Percentiles rank a stretch among this genome's conserved stretches.
Evolutionary conservation across 2,888 invertebrate genomes (phyloP).

Genomic region (Phorcus lineatus): DNA sequence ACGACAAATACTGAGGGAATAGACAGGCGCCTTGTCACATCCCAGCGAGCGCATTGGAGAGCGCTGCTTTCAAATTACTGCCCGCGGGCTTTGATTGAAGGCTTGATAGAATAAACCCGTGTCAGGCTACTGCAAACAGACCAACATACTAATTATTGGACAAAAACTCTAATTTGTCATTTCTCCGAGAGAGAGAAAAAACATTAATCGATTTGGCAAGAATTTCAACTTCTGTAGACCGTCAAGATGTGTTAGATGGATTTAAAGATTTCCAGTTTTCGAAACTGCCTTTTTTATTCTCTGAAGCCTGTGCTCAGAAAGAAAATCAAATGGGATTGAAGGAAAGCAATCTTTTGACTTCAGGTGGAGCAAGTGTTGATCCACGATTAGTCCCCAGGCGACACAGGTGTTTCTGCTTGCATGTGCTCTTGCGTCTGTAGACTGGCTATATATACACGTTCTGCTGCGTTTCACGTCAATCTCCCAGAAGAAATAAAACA

Average conservation of each 20-base stretch:
- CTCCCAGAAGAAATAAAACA: neutral
- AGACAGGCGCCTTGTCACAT: neutral
- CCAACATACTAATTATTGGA: conserved; percentile 22
- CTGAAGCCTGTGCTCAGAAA: neutral
- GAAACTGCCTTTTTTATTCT: neutral
- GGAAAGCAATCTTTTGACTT: neutral
- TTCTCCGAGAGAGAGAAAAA: neutral
- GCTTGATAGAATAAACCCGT: neutral
- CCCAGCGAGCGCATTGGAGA: neutral
- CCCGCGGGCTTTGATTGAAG: conserved; percentile 1
- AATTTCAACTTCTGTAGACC: neutral
- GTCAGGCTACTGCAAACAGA: conserved; percentile 1
- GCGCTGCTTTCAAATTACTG: neutral
- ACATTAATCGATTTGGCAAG: conserved; percentile 11
- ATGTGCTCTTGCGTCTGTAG: neutral
- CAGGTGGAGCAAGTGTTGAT: neutral
- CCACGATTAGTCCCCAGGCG: neutral
- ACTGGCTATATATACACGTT: neutral
- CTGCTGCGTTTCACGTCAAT: neutral
- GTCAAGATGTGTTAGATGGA: neutral
- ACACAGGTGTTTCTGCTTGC: neutral
- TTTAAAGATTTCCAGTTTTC: neutral
- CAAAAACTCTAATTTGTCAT: conserved; percentile 16
- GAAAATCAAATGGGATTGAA: conserved; percentile 1
- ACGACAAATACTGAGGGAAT: neutral